These are phyloP conservation scores for Eristalis tenax DNA, from an alignment of 2,888 invertebrate species.

Conservation along the genomic window DNA sequence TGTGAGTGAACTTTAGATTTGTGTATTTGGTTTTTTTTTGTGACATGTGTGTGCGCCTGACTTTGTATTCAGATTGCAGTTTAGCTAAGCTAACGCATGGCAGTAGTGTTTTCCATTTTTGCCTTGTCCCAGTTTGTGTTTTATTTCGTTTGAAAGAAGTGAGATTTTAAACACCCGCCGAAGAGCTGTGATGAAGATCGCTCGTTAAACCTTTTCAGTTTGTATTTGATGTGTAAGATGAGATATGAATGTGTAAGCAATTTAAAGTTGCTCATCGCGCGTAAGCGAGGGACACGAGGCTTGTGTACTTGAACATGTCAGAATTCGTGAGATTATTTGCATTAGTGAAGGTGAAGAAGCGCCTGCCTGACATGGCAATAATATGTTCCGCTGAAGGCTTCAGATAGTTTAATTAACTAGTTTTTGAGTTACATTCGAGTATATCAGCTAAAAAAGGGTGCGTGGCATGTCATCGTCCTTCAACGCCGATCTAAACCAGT, in stretches of 20 bases:
- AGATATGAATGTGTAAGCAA: neutral
- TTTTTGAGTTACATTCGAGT: no score
- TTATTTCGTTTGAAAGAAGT: neutral
- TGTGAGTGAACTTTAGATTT: constrained; percentile 46
- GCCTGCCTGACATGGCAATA: neutral
- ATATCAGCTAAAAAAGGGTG: no score
- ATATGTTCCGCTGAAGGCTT: no score
- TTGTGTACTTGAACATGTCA: neutral
- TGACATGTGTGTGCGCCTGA: neutral
- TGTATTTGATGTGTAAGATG: neutral
- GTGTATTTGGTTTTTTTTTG: neutral
- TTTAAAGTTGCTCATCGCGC: neutral
- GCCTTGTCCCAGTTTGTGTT: neutral
- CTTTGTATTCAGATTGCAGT: neutral
- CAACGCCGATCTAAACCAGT: no score
- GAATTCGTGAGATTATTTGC: neutral
- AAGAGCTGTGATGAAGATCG: neutral
- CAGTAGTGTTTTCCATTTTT: neutral
- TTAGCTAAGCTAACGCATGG: neutral
- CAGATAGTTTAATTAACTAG: no score
- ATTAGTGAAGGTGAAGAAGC: neutral
- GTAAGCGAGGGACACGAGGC: neutral
- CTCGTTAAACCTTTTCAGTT: neutral
- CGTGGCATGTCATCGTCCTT: no score
- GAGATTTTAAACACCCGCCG: neutral